Evolutionary conservation across 2,113 vertebrate genomes (phyloP).

Genomic region (Sceloporus tristichus): DNA sequence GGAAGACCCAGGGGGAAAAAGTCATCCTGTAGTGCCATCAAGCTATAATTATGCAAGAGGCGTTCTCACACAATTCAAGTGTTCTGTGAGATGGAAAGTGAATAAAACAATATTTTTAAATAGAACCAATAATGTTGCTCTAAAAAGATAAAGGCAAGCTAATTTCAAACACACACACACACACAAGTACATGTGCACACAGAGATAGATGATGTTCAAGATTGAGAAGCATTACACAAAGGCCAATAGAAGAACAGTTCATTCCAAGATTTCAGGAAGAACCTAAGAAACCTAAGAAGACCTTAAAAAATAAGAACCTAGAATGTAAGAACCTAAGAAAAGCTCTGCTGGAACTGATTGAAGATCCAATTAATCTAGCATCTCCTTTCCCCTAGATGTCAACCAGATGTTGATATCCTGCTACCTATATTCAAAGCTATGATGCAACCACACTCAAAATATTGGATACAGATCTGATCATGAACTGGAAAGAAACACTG

Average conservation of each 20-base stretch:
- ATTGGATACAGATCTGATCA: too few species aligned
- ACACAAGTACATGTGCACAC: too few species aligned
- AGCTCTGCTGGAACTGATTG: too few species aligned
- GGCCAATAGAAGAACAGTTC: too few species aligned
- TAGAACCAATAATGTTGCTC: background rate
- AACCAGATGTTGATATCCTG: too few species aligned
- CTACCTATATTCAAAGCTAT: too few species aligned
- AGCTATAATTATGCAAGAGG: background rate
- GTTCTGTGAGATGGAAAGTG: background rate
- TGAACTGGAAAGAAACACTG: too few species aligned
- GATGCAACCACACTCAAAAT: too few species aligned
- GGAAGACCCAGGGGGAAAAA: conserved; percentile 27
- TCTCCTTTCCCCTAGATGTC: too few species aligned
- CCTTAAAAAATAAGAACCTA: background rate
- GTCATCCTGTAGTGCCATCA: background rate
- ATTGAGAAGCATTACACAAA: background rate
- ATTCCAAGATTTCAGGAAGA: background rate
- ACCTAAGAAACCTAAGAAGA: background rate
- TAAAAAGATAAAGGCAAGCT: background rate
- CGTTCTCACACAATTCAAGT: background rate
- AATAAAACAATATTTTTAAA: background rate
- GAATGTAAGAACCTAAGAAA: too few species aligned
- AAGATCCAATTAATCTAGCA: too few species aligned
- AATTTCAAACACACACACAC: background rate
- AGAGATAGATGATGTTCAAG: background rate